phyloP scores from a whole-genome alignment of 2,888 invertebrate genomes.

The Mythimna loreyi region DNA sequence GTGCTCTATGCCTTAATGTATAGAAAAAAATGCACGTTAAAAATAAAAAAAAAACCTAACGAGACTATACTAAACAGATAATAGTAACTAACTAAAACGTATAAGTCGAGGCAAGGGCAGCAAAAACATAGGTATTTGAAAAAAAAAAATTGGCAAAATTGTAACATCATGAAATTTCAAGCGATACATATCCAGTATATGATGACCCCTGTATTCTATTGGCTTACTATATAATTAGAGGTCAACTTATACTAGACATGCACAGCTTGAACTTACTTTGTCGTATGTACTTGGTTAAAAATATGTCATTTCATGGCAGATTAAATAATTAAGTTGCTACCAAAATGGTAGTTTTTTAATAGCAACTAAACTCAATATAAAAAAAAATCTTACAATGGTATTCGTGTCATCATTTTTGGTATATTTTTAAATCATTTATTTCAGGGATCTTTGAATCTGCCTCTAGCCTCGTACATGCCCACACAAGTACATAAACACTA shows the following conservation, averaged over 20 bases:
- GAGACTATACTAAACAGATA: constrained; percentile 60
- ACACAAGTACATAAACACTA: constrained; percentile 24
- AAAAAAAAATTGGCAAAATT: neutral
- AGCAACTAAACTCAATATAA: neutral
- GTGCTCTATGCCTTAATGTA: constrained; percentile 49
- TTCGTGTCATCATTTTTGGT: constrained; percentile 18
- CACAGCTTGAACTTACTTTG: too few species aligned
- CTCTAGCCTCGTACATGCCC: constrained; percentile 26
- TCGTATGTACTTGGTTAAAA: neutral
- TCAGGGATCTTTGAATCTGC: constrained; percentile 7
- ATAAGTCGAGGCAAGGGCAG: constrained; percentile 39
- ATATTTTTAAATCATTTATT: constrained; percentile 7
- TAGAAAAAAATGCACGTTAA: constrained; percentile 65
- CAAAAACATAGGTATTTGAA: neutral
- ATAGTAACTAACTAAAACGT: constrained; percentile 55
- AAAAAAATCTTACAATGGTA: constrained; percentile 10
- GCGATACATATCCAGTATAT: neutral
- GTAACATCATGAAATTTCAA: neutral
- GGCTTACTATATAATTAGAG: neutral
- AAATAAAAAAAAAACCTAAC: constrained; percentile 65
- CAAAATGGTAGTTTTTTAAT: neutral
- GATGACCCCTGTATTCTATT: too few species aligned
- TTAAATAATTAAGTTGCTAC: neutral
- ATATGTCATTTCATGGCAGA: neutral
- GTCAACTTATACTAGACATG: neutral